phyloP scores from a whole-genome alignment of 2,113 vertebrate genomes.

The Leptocoma aspasia region DNA sequence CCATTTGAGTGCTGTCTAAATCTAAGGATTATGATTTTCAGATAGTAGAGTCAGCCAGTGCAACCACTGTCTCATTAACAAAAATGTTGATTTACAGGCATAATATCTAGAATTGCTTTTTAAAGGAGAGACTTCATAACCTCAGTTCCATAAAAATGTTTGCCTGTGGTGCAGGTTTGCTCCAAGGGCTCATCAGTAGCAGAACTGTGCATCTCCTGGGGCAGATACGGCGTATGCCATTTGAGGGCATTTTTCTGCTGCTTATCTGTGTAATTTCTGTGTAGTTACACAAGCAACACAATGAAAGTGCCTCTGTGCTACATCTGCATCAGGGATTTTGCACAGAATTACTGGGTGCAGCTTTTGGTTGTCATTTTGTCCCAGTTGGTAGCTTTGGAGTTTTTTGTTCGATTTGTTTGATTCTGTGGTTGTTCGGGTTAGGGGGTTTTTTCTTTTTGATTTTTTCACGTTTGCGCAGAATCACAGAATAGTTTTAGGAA shows the following conservation, averaged over 20 bases:
- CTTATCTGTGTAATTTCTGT: background rate
- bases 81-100: slow-evolving; percentile 21
- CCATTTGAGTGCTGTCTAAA: slow-evolving; percentile 11
- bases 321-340: background rate
- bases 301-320: background rate
- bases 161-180: background rate
- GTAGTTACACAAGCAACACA: background rate
- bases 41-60: background rate
- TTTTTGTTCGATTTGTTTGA: background rate
- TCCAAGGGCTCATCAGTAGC: background rate
- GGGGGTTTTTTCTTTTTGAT: background rate
- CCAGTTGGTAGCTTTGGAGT: background rate
- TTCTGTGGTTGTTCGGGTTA: background rate
- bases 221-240: background rate
- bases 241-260: background rate
- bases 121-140: slow-evolving; percentile 1
- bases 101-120: slow-evolving; percentile 2
- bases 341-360: background rate
- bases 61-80: background rate
- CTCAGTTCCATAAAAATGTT: background rate
- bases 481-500: background rate
- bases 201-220: background rate
- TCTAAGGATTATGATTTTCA: slow-evolving; percentile 29
- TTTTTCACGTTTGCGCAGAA: background rate
- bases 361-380: background rate